phyloP scores from a whole-genome alignment of 92 coral and sea anemone genomes.

The Hydrozoanthus gracilis region DNA sequence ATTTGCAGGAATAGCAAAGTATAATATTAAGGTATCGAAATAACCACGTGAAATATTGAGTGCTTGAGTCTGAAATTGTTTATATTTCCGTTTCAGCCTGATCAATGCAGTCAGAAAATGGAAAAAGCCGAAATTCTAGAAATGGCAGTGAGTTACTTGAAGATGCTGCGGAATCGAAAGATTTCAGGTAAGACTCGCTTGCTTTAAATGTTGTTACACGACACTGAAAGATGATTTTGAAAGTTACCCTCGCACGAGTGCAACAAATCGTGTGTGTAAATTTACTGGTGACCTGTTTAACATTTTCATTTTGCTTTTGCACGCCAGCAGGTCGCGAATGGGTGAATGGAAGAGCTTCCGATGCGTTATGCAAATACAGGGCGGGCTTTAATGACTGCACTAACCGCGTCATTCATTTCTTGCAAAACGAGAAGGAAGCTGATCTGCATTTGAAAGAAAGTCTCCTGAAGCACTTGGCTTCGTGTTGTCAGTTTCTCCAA shows the following conservation, averaged over 20 bases:
- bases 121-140: constrained; percentile 98
- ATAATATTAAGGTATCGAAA: neutral
- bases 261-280: neutral
- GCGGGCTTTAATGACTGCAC: constrained; percentile 74
- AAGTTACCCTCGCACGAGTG: neutral
- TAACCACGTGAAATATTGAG: constrained; percentile 5
- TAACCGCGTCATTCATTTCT: constrained; percentile 41
- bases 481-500: constrained; percentile 55
- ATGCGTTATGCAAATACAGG: constrained; percentile 59
- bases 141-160: constrained; percentile 92
- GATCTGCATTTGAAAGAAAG: constrained; percentile 60
- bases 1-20: neutral
- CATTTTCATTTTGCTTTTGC: neutral
- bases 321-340: constrained; percentile 44
- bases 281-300: neutral
- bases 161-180: constrained; percentile 75
- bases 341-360: constrained; percentile 43
- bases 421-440: constrained; percentile 59
- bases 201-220: neutral
- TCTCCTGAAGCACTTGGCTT: constrained; percentile 60
- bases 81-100: constrained; percentile 61
- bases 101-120: constrained; percentile 89
- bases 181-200: constrained; percentile 38
- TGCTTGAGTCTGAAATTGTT: constrained; percentile 1
- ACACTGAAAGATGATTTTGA: neutral